phyloP scores from a whole-genome alignment of 2,113 vertebrate genomes.

The Cettia cetti region DNA sequence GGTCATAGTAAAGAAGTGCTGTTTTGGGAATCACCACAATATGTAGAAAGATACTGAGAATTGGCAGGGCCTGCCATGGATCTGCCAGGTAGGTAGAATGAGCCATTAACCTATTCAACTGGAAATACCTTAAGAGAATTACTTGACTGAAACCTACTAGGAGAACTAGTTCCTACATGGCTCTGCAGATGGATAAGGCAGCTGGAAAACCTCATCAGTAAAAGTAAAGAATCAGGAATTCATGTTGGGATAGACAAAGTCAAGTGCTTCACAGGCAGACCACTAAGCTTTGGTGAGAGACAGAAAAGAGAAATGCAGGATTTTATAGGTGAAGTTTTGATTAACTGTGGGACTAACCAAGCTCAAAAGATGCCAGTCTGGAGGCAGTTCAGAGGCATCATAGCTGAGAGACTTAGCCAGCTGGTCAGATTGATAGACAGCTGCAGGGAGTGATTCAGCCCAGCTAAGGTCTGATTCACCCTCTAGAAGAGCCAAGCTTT shows the following conservation, averaged over 20 bases:
- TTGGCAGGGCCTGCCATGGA: background rate
- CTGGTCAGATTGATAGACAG: slow-evolving; percentile 8
- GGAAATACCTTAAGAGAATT: background rate
- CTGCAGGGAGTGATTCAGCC: slow-evolving; percentile 27
- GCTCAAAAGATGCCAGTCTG: background rate
- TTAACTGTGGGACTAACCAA: background rate
- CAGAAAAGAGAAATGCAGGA: background rate
- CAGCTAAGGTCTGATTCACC: slow-evolving; percentile 6
- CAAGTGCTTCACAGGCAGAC: background rate
- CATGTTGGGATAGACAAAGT: background rate
- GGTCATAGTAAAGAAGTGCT: background rate
- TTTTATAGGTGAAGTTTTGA: background rate
- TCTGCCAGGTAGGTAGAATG: background rate
- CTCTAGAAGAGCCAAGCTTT: slow-evolving; percentile 1
- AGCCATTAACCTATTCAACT: background rate
- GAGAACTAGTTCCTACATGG: background rate
- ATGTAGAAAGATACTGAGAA: background rate
- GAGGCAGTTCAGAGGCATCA: background rate
- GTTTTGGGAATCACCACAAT: background rate
- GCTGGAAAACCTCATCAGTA: background rate
- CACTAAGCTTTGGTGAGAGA: background rate
- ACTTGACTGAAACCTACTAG: background rate
- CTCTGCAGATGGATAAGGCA: background rate
- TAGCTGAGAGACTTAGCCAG: background rate
- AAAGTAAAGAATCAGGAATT: background rate